Evolutionary conservation across 2,888 invertebrate genomes (phyloP).

Genomic region (Xylocampa areola): DNA sequence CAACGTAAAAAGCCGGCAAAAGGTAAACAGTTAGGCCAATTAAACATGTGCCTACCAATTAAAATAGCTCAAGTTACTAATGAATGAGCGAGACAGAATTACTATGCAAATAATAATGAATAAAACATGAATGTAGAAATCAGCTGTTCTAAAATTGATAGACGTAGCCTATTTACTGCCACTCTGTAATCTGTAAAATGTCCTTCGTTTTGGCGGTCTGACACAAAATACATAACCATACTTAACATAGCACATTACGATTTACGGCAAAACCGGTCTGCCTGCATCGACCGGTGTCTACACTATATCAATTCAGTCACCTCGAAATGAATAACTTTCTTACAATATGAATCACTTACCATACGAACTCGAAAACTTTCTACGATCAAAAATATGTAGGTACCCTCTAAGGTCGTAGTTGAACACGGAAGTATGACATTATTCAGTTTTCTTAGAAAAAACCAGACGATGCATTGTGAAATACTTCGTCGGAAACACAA

Average conservation of each 20-base stretch:
- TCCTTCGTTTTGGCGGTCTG: conserved; percentile 76
- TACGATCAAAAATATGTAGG: conserved; percentile 44
- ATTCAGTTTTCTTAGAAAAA: conserved; percentile 13
- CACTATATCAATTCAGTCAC: conserved; percentile 80
- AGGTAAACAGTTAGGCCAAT: conserved; percentile 32
- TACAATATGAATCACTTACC: conserved; percentile 79
- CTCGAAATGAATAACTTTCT: conserved; percentile 79
- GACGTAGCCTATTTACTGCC: conserved; percentile 49
- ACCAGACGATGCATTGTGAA: conserved; percentile 25
- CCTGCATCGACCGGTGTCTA: conserved; percentile 70
- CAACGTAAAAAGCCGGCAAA: conserved; percentile 18
- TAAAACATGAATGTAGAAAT: conserved; percentile 63
- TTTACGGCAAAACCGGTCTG: conserved; percentile 85
- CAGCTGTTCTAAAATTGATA: conserved; percentile 64
- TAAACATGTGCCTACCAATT: conserved; percentile 30
- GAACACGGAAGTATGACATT: conserved; percentile 18
- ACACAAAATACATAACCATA: conserved; percentile 58
- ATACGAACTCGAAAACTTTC: conserved; percentile 62
- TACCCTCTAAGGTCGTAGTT: conserved; percentile 15
- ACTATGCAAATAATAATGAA: conserved; percentile 59
- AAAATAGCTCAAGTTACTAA: conserved; percentile 36
- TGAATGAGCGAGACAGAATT: conserved; percentile 48
- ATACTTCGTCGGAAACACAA: conserved; percentile 27
- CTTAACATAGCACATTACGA: conserved; percentile 70
- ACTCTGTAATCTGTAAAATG: conserved; percentile 67